A percentile compares a stretch with the other conserved stretches of the same genome.
Evolutionary conservation across 1,140 invertebrate genomes (phyloP).

Genomic region (Papilio xuthus): DNA sequence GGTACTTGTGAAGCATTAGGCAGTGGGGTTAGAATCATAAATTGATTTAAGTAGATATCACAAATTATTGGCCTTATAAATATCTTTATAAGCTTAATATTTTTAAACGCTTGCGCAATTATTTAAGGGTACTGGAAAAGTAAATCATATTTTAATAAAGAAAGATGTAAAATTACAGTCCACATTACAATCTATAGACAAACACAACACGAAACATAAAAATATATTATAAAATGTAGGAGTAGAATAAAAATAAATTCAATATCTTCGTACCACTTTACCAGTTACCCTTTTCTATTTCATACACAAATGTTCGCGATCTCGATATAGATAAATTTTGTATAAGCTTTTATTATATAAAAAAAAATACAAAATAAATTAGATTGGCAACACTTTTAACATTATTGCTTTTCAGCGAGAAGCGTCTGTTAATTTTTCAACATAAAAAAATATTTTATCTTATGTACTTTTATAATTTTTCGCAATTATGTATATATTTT

Average conservation of each 20-base stretch:
- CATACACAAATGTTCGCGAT: constrained; percentile 17
- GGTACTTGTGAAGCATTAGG: constrained; percentile 68
- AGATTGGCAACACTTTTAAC: constrained; percentile 50
- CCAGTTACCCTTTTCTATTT: constrained; percentile 38
- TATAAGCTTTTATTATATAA: constrained; percentile 40
- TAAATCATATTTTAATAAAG: not conserved
- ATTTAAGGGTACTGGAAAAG: constrained; percentile 35
- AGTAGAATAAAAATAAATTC: not conserved
- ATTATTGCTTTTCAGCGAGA: constrained; percentile 42
- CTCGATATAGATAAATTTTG: constrained; percentile 48
- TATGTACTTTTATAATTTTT: constrained; percentile 34
- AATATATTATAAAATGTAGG: not conserved
- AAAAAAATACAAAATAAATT: constrained; percentile 30
- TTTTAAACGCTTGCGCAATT: constrained; percentile 29
- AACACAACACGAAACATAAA: not conserved
- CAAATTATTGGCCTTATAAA: constrained; percentile 32
- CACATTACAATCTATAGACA: not conserved
- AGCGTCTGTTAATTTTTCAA: constrained; percentile 8
- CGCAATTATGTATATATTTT: constrained; percentile 33
- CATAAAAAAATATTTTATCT: constrained; percentile 18
- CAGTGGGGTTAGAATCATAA: constrained; percentile 58
- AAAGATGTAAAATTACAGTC: not conserved
- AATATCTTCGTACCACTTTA: constrained; percentile 6
- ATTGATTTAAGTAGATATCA: constrained; percentile 43
- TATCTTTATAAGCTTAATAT: constrained; percentile 30